Evolutionary conservation across 2,888 invertebrate genomes (phyloP).

Genomic region (Phortica magna): DNA sequence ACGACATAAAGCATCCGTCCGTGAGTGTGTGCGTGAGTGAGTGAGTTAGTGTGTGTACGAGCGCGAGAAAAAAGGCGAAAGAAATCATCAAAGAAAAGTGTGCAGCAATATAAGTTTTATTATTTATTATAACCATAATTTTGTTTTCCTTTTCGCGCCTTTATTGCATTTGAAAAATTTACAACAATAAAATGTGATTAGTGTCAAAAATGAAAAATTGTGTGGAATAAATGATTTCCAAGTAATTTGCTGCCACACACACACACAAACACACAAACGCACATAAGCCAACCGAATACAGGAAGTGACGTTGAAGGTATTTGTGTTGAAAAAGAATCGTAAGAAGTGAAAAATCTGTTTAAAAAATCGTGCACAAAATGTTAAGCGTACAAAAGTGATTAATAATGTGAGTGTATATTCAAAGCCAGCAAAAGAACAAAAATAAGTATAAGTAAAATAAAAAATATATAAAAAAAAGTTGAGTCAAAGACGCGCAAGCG

Average conservation of each 20-base stretch:
- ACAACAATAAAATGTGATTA: constrained; percentile 55
- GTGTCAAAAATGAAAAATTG: constrained; percentile 55
- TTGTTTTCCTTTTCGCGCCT: constrained; percentile 11
- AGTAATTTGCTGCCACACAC: constrained; percentile 39
- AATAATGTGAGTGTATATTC: constrained; percentile 26
- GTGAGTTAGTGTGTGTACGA: not conserved
- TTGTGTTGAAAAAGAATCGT: not conserved
- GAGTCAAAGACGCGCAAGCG: constrained; percentile 7
- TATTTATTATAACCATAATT: constrained; percentile 29
- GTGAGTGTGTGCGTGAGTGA: not conserved
- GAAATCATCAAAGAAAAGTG: constrained; percentile 2
- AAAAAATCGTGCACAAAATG: not conserved
- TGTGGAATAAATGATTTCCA: constrained; percentile 45
- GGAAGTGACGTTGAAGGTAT: constrained; percentile 25
- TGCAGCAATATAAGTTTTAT: constrained; percentile 8
- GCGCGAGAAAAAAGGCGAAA: too few species aligned
- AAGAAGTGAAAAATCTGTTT: constrained; percentile 12
- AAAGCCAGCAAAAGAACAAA: constrained; percentile 8
- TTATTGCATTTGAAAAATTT: constrained; percentile 40
- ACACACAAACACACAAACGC: not conserved
- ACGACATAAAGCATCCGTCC: not conserved
- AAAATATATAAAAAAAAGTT: too few species aligned
- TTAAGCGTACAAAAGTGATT: constrained; percentile 37
- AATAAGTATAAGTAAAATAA: not conserved
- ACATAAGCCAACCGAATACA: too few species aligned